Conservation (phyloP, 2,888 invertebrate species). For the Drosophila neotestacea region DNA sequence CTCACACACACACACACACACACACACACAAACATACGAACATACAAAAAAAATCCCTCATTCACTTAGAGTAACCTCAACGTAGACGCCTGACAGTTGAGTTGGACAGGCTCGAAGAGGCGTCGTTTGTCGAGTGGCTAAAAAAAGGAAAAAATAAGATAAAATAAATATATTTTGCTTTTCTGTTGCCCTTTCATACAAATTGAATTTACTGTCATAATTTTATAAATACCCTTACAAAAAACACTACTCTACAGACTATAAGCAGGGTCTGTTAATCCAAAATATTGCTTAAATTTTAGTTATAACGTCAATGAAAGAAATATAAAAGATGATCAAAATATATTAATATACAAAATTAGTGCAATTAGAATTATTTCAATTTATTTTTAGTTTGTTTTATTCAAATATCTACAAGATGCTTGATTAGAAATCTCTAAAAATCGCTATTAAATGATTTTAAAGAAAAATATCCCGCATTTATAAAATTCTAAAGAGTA, state of each 20-base stretch:
- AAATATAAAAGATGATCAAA: background rate
- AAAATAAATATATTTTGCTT: slow-evolving; percentile 21
- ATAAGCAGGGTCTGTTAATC: background rate
- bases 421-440: too few species aligned
- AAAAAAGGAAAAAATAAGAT: slow-evolving; percentile 27
- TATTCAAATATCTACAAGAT: too few species aligned
- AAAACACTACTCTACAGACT: slow-evolving; percentile 3
- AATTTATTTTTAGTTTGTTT: too few species aligned
- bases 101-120: slow-evolving; percentile 49
- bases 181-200: slow-evolving; percentile 50
- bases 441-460: too few species aligned
- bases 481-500: too few species aligned
- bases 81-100: slow-evolving; percentile 59
- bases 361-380: too few species aligned
- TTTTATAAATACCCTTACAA: slow-evolving; percentile 18
- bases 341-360: too few species aligned
- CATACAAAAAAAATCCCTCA: slow-evolving; percentile 4
- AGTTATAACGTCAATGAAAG: background rate
- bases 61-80: slow-evolving; percentile 30
- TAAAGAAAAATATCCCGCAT: too few species aligned
- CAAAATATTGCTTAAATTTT: background rate
- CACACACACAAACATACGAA: slow-evolving; percentile 4
- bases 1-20: slow-evolving; percentile 10
- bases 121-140: slow-evolving; percentile 41
- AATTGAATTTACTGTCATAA: slow-evolving; percentile 63